phyloP scores from a whole-genome alignment of 2,888 invertebrate genomes.

The Sesamia inferens region DNA sequence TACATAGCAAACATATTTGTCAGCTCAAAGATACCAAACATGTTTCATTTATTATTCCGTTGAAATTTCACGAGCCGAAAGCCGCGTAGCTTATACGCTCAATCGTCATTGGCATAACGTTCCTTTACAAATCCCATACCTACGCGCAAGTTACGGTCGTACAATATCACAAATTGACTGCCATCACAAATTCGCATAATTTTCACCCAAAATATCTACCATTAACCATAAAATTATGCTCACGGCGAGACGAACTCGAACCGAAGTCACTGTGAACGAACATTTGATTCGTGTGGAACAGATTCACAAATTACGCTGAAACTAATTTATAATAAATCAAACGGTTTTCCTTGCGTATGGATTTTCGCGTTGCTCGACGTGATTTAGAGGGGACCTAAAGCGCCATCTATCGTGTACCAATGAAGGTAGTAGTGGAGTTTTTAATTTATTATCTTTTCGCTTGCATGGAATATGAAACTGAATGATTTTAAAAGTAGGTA shows the following conservation, averaged over 20 bases:
- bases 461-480: constrained; percentile 46
- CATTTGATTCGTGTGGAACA: constrained; percentile 64
- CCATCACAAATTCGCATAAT: constrained; percentile 46
- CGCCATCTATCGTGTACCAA: constrained; percentile 67
- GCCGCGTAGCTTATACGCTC: constrained; percentile 11
- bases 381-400: constrained; percentile 60
- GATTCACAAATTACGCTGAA: constrained; percentile 69
- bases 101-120: constrained; percentile 24
- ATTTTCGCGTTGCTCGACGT: constrained; percentile 68
- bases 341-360: constrained; percentile 71
- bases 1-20: background rate
- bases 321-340: constrained; percentile 75
- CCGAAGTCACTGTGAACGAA: constrained; percentile 49
- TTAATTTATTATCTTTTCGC: constrained; percentile 63
- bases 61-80: constrained; percentile 1
- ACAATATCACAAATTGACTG: constrained; percentile 48
- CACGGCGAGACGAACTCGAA: constrained; percentile 35
- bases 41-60: constrained; percentile 13
- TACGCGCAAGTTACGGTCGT: constrained; percentile 18
- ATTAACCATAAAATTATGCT: constrained; percentile 55
- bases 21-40: background rate
- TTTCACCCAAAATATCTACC: constrained; percentile 39
- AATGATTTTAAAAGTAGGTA: constrained; percentile 54
- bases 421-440: constrained; percentile 63
- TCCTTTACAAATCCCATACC: constrained; percentile 22